Evolutionary conservation across 2,888 invertebrate species (phyloP).

Genomic region (Clanis bilineata): DNA sequence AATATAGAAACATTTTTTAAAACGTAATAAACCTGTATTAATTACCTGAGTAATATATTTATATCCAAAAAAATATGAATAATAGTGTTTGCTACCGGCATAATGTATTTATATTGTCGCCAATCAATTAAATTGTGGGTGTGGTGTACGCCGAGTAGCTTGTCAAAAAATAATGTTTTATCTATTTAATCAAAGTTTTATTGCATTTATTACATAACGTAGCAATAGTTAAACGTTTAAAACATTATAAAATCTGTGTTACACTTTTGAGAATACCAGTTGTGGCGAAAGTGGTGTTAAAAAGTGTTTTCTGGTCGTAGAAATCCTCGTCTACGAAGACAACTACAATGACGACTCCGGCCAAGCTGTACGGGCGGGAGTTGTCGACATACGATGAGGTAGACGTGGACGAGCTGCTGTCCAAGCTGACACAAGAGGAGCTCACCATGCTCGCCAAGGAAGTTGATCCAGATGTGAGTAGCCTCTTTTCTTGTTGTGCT

Average conservation of each 20-base stretch:
- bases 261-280: neutral
- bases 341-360: slow-evolving; percentile 94
- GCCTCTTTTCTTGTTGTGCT: slow-evolving; percentile 15
- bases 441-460: slow-evolving; percentile 98
- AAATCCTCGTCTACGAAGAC: slow-evolving; percentile 94
- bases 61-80: slow-evolving; percentile 7
- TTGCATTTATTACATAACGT: slow-evolving; percentile 38
- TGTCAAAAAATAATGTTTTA: slow-evolving; percentile 49
- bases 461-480: slow-evolving; percentile 99
- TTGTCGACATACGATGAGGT: slow-evolving; percentile 95
- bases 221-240: slow-evolving; percentile 22
- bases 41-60: neutral
- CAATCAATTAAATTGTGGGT: slow-evolving; percentile 61
- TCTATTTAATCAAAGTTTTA: slow-evolving; percentile 51
- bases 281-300: neutral
- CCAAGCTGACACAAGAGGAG: slow-evolving; percentile 97
- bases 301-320: slow-evolving; percentile 80
- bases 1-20: slow-evolving; percentile 28
- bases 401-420: slow-evolving; percentile 96
- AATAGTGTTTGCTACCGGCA: neutral
- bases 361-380: slow-evolving; percentile 94
- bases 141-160: slow-evolving; percentile 64
- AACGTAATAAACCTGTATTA: slow-evolving; percentile 42
- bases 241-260: neutral
- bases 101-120: slow-evolving; percentile 25